Base-by-base conservation (phyloP, 2,888 invertebrate species). In the Parnassius apollo region DNA sequence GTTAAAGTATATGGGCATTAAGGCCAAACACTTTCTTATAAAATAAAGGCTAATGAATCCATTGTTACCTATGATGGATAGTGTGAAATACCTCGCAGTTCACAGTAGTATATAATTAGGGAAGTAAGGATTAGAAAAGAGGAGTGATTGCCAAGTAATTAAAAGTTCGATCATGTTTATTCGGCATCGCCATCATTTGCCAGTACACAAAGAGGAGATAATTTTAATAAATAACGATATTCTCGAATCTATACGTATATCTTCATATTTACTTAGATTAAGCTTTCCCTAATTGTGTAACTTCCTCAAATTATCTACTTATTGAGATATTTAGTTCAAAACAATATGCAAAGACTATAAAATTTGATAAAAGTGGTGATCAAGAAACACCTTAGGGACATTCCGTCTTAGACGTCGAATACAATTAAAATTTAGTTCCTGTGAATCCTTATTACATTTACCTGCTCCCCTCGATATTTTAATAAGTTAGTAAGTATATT, bases 401-500 rank as follows among this genome's bases (percentile, higher is more conserved):
- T 45, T 49, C 48, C 49, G 50, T 44, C 44, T 52, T 9, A 59
- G 13, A 52, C 9, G 52, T 45, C 49, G 49, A 18, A 42, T 52
- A 35, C 45, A 44, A 58, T 58, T 35, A 52, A 45, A 25, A 25
- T 57, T 49, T 48, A 57, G 57, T 57, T 49, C n/a, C 42, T 10
- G 10, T 9, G 22, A 57, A 57, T 53, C n/a, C n/a, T 22, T 1
- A 42, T n/a, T 25, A 53, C 42, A 53, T 62, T 57, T 53, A 57
- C 49, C 48, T 42, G 46, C 13, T 49, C 53, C 46, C 35, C 35
- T 53, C 46, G 35, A 54, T 61, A 54, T 49, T 18, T 58, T 62
- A 57, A 42, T 46, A 53, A 58, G 44, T 49, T 9, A n/a, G 55
- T 57, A 61, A 13, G 49, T 60, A 59, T 25, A 45, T 60, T 49